phyloP scores from a whole-genome alignment of 2,797 vertebrate genomes.

The Poecile montanus region DNA sequence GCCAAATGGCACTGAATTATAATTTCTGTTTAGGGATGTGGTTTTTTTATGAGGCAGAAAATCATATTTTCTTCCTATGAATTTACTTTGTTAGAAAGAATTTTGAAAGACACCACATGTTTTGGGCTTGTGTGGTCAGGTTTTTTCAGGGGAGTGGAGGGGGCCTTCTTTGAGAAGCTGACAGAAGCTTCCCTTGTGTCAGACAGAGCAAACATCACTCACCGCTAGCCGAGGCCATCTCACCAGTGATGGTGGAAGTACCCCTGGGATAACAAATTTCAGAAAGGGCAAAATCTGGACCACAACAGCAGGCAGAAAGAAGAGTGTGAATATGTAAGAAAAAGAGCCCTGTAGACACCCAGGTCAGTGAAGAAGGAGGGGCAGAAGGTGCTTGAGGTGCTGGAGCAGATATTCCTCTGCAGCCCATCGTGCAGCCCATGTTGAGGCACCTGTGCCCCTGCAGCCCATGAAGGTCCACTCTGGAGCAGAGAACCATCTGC shows the following conservation, averaged over 20 bases:
- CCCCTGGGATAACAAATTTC: neutral
- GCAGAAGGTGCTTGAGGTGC: neutral
- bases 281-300: neutral
- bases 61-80: neutral
- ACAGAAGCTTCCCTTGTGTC: neutral
- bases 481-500: neutral
- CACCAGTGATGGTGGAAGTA: neutral
- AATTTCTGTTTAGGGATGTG: neutral
- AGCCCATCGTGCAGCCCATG: fast-evolving
- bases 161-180: neutral
- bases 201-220: neutral
- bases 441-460: neutral
- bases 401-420: neutral
- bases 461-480: neutral
- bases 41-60: neutral
- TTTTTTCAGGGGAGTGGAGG: neutral
- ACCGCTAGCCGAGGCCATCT: neutral
- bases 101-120: neutral
- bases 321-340: neutral
- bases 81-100: neutral
- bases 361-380: too few species aligned
- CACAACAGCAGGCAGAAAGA: neutral
- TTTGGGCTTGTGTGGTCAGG: neutral
- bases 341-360: neutral
- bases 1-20: neutral